Evolutionary conservation across 2,113 vertebrate genomes (phyloP).

Genomic region (Rhabdornis inornatus): DNA sequence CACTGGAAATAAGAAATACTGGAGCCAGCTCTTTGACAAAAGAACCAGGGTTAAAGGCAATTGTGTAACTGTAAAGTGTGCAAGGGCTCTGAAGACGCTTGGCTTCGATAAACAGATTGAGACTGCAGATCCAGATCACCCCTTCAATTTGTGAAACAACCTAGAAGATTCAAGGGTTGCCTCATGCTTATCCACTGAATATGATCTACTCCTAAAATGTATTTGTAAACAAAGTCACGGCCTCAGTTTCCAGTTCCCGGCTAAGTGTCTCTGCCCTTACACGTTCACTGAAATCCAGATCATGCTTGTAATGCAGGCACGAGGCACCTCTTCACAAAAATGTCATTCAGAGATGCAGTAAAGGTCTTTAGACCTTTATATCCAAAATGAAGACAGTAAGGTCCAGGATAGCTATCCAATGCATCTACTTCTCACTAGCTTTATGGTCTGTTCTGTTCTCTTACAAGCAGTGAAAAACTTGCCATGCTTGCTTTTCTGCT

Average conservation of each 20-base stretch:
- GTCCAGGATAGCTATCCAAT: background rate
- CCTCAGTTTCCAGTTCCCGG: background rate
- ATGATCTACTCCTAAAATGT: background rate
- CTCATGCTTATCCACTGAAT: background rate
- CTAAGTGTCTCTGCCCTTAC: background rate
- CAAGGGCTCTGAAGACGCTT: background rate
- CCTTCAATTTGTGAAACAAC: background rate
- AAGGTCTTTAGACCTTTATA: background rate
- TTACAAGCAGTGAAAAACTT: background rate
- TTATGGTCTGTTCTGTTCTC: background rate
- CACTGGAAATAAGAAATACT: background rate
- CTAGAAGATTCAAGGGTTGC: background rate
- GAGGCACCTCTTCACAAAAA: background rate
- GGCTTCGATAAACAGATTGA: background rate
- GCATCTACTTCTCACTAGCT: background rate
- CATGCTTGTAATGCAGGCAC: rapidly evolving
- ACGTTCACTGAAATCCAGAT: background rate
- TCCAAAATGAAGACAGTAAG: background rate
- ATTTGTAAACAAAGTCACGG: background rate
- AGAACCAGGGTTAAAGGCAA: background rate
- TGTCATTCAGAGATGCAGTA: background rate
- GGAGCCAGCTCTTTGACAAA: background rate
- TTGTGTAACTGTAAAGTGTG: background rate
- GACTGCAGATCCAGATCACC: background rate
- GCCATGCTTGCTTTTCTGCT: background rate